phyloP scores from a whole-genome alignment of 1,140 invertebrate genomes.

The Stratiolaelaps scimitus region DNA sequence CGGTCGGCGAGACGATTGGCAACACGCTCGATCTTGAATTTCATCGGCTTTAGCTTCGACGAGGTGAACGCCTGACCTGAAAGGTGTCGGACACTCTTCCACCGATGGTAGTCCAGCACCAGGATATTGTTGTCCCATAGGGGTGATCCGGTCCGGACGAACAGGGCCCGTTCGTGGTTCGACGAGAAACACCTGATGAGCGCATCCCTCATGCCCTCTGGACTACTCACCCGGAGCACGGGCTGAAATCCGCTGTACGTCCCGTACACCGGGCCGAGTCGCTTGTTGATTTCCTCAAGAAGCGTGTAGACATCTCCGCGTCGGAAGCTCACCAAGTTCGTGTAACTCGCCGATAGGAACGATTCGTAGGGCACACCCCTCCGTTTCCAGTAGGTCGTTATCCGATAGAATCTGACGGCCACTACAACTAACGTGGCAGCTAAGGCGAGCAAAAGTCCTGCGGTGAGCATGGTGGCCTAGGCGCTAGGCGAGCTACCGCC shows the following conservation, averaged over 20 bases:
- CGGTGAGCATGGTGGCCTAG: too few species aligned
- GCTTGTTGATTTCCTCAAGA: background rate
- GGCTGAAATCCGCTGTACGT: background rate
- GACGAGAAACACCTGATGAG: background rate
- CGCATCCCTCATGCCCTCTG: background rate
- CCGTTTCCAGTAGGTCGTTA: too few species aligned
- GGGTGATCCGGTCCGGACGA: background rate
- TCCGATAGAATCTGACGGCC: too few species aligned
- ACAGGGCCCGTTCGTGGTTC: background rate
- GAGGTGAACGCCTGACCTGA: background rate
- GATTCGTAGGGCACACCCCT: too few species aligned
- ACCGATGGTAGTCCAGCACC: background rate
- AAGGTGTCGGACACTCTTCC: background rate
- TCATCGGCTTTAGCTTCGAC: background rate
- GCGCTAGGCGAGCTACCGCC: too few species aligned
- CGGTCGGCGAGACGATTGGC: too few species aligned
- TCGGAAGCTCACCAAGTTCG: too few species aligned
- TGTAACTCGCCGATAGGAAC: too few species aligned
- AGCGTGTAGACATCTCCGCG: background rate
- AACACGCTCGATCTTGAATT: background rate
- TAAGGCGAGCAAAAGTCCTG: too few species aligned
- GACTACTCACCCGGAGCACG: background rate
- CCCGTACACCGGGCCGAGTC: slow-evolving; percentile 4
- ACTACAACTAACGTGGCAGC: too few species aligned
- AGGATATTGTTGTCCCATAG: slow-evolving; percentile 10